phyloP scores from a whole-genome alignment of 2,888 invertebrate genomes.

The Nezara viridula region DNA sequence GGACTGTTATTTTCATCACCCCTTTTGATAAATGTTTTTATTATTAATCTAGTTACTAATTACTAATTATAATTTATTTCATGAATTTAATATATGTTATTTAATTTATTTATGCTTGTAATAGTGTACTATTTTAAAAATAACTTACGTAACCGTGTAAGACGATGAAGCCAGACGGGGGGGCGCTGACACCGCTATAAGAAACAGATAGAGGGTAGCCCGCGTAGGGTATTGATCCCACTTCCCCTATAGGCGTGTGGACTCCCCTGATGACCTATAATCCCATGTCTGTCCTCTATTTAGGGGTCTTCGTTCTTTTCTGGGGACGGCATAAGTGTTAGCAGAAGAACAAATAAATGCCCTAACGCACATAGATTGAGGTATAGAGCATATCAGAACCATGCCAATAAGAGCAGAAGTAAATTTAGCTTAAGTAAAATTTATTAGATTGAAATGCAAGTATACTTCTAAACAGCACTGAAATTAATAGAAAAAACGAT shows the following conservation, averaged over 20 bases:
- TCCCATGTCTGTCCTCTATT: slow-evolving; percentile 29
- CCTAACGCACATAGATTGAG: background rate
- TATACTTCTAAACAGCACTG: too few relatives aligned
- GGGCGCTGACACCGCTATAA: slow-evolving; percentile 35
- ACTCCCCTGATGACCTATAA: slow-evolving; percentile 40
- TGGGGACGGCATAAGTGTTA: background rate
- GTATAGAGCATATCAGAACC: too few relatives aligned
- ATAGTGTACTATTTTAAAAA: background rate
- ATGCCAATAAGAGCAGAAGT: too few relatives aligned
- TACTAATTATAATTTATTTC: too few relatives aligned
- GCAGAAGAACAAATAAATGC: background rate
- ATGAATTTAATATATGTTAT: too few relatives aligned
- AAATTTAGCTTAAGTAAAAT: too few relatives aligned
- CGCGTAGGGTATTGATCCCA: slow-evolving; percentile 23
- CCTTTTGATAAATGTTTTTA: too few relatives aligned
- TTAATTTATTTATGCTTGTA: background rate
- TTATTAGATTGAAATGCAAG: too few relatives aligned
- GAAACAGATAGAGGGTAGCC: slow-evolving; percentile 48
- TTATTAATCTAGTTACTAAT: too few relatives aligned
- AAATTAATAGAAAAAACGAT: too few relatives aligned
- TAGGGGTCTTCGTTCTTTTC: background rate
- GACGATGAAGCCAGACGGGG: background rate
- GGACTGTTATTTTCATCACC: too few relatives aligned
- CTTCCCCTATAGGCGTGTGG: slow-evolving; percentile 38
- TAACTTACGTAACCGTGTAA: background rate